phyloP scores from a whole-genome alignment of 2,888 invertebrate genomes.

The Pasiphila rectangulata region DNA sequence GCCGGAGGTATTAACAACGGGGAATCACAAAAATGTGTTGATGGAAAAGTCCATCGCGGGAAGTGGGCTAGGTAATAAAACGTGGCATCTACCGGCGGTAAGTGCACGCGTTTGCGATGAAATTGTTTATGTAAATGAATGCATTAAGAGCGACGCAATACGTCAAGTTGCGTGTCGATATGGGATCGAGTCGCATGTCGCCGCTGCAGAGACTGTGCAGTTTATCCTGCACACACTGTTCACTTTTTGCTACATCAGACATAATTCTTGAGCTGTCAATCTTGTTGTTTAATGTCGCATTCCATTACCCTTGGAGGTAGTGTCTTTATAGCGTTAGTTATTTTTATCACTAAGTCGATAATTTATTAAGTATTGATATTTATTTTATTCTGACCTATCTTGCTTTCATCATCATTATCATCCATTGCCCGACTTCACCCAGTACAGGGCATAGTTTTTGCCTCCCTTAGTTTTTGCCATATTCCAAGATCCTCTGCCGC shows the following conservation, averaged over 20 bases:
- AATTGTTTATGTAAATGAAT: constrained; percentile 58
- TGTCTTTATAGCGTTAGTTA: not conserved
- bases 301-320: constrained; percentile 36
- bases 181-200: constrained; percentile 52
- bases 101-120: constrained; percentile 43
- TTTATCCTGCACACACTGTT: constrained; percentile 54
- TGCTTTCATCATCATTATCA: no score
- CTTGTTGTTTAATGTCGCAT: constrained; percentile 53
- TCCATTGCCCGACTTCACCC: no score
- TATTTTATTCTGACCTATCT: not conserved
- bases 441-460: no score
- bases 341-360: no score
- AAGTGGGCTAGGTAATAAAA: constrained; percentile 30
- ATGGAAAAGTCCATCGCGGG: constrained; percentile 20
- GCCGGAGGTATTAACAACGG: constrained; percentile 63
- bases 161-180: constrained; percentile 72
- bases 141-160: constrained; percentile 57
- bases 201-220: constrained; percentile 35
- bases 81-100: constrained; percentile 39
- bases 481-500: no score
- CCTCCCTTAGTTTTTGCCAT: no score
- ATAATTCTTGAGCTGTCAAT: constrained; percentile 41
- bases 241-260: constrained; percentile 47
- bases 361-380: no score
- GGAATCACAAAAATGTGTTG: constrained; percentile 37